Conservation (phyloP, 2,113 vertebrate genomes). For the Bubo bubo region DNA sequence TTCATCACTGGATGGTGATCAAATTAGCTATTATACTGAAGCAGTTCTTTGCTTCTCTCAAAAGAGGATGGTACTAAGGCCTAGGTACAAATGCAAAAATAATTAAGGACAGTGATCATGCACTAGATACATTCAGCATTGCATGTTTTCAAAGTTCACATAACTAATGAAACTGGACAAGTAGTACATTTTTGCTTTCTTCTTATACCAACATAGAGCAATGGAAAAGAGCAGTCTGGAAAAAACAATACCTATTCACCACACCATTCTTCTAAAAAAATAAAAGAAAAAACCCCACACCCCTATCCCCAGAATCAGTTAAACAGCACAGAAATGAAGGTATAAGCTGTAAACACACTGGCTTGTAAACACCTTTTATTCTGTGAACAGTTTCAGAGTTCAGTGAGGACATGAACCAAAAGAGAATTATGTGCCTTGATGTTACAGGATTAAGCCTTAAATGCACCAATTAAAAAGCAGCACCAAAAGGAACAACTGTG, state of each 20-base stretch:
- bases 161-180: neutral
- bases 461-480: neutral
- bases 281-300: accelerated
- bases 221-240: too few relatives aligned
- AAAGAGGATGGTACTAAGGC: too few relatives aligned
- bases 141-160: accelerated
- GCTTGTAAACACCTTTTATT: neutral
- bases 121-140: accelerated
- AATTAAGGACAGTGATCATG: accelerated
- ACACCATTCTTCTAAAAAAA: accelerated
- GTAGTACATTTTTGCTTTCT: neutral
- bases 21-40: neutral
- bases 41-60: neutral
- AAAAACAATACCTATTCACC: too few relatives aligned
- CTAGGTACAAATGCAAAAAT: neutral
- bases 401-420: too few relatives aligned
- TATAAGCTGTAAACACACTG: neutral
- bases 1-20: neutral
- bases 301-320: too few relatives aligned
- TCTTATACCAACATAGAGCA: neutral
- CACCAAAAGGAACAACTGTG: neutral
- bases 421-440: neutral
- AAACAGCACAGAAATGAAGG: too few relatives aligned
- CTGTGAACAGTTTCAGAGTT: neutral
- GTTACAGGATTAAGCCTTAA: neutral